These are phyloP conservation scores for Vandiemenella viatica DNA, from an alignment of 2,888 invertebrate species.

Conservation along the genomic window DNA sequence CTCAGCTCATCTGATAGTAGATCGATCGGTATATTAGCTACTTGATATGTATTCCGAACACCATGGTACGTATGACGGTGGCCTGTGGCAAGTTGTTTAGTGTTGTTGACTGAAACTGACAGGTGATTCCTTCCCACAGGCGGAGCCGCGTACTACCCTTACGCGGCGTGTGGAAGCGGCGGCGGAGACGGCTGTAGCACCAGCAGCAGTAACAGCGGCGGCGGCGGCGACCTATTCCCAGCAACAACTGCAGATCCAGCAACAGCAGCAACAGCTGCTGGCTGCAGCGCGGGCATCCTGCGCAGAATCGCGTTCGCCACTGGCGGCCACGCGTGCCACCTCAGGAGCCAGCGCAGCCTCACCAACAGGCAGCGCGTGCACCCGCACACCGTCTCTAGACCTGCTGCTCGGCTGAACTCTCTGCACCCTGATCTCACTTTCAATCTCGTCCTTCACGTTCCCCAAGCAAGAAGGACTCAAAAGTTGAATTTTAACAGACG, in stretches of 20 bases:
- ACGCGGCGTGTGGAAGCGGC: not conserved
- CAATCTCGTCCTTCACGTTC: too few relatives aligned
- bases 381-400: constrained; percentile 30
- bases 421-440: too few relatives aligned
- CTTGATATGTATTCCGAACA: too few relatives aligned
- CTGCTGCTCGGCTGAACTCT: constrained; percentile 11
- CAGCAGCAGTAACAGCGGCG: too few relatives aligned
- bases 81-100: too few relatives aligned
- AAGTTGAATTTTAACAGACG: too few relatives aligned
- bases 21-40: too few relatives aligned
- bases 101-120: too few relatives aligned
- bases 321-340: constrained; percentile 54
- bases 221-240: constrained; percentile 7
- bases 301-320: constrained; percentile 45
- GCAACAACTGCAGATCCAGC: constrained; percentile 2
- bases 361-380: constrained; percentile 54
- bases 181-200: too few relatives aligned
- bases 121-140: not conserved
- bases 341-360: constrained; percentile 54
- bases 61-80: too few relatives aligned
- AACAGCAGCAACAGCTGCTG: constrained; percentile 14
- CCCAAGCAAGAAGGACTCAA: too few relatives aligned
- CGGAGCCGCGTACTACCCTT: not conserved
- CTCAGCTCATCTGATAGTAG: too few relatives aligned
- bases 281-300: constrained; percentile 22